These are phyloP conservation scores for Crypturellus undulatus DNA, from an alignment of 2,113 vertebrate species.

Conservation along the genomic window DNA sequence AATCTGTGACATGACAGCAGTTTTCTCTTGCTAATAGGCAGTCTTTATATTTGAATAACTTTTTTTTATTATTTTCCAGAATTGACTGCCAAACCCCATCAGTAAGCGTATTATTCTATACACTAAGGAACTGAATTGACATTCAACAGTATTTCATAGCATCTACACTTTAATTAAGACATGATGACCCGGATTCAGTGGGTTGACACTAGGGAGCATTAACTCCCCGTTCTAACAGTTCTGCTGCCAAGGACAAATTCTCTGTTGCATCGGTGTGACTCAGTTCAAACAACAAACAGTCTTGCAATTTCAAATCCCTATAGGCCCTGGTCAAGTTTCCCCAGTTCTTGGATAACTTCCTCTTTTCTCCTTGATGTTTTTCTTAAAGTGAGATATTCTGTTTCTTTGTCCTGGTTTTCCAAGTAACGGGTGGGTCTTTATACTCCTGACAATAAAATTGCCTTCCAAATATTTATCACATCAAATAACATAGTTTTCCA, in stretches of 20 bases:
- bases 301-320: conserved; percentile 62
- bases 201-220: conserved; percentile 53
- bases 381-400: conserved; percentile 70
- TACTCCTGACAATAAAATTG: conserved; percentile 71
- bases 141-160: conserved; percentile 56
- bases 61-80: conserved; percentile 43
- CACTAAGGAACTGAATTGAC: conserved; percentile 57
- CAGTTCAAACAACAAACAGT: conserved; percentile 73
- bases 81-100: conserved; percentile 48
- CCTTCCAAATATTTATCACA: conserved; percentile 76
- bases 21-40: conserved; percentile 26
- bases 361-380: conserved; percentile 68
- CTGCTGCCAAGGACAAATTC: conserved; percentile 69
- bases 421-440: conserved; percentile 73
- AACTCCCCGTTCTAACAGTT: conserved; percentile 60
- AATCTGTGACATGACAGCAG: neutral
- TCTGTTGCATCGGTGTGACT: conserved; percentile 69
- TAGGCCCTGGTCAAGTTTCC: conserved; percentile 58
- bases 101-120: conserved; percentile 65
- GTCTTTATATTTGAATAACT: conserved; percentile 17
- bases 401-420: conserved; percentile 71
- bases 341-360: conserved; percentile 69
- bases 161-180: conserved; percentile 71
- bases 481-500: conserved; percentile 60
- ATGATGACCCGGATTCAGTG: conserved; percentile 66